Evolutionary conservation across 2,888 invertebrate species (phyloP), one percentile per base, ranked within the genome.

Genomic region (Brachylomia viminalis): DNA sequence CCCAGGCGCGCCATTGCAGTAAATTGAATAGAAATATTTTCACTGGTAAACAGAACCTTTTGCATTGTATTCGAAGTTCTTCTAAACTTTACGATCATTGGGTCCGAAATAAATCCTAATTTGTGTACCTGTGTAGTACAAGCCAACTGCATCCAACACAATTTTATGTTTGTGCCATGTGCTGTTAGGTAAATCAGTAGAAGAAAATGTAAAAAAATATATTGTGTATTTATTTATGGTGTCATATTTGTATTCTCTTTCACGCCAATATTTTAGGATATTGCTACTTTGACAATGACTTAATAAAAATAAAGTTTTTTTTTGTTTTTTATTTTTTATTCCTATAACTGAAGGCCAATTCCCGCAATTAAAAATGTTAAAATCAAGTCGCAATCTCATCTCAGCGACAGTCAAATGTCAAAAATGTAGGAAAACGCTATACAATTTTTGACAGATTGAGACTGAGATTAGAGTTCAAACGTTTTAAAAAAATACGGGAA

Each of bases 11-110:
- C 20, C 30, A 66, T 30, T 38, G 59, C 20, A 54, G 59, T 65
- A 45, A 27, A 79, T 65, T 66, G 27, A 80, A 65, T 45, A 15
- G 23, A 71, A 71, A 47, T 80, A 52, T 59, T 38, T 56, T 52
- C 20, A 45, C 3, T 23, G 45, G 42, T 45, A 38, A 80, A 54
- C 30, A 52, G 15, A 27, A 52, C 2, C 20, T 27, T 38, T 47
- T 30, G 33, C 27, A 23, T 58, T 65, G 49, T 58, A 27, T 58
- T 56, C 17, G 23, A 33, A 68, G 54, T 68, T 38, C 20, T 42
- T 27, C 1, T 15, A 7, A 47, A 49, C 11, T 49, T 64, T 56
- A 77, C 54, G 30, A 71, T 30, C 30, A n/a, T 47, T 49, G 38
- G 47, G n/a, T 70, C 10, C n/a, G 2, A 42, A 30, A 69, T 70